Conservation (phyloP, 2,797 vertebrate species). For the Eupleurogrammus muticus region DNA sequence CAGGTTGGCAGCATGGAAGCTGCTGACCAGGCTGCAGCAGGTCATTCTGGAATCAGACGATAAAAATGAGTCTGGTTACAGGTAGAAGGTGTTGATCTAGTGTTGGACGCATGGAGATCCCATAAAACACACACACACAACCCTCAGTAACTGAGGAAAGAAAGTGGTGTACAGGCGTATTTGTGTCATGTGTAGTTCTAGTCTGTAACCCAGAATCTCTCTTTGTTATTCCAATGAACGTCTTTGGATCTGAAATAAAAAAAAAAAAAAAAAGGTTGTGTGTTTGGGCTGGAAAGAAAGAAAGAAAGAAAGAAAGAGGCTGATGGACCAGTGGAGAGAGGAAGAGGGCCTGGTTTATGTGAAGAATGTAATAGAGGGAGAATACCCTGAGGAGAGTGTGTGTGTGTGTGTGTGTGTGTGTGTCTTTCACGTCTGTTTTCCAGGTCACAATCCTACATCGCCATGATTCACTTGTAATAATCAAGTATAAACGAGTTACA, state of each 20-base stretch:
- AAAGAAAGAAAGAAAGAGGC: conserved; percentile 30
- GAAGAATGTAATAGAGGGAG: conserved; percentile 61
- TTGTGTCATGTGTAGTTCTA: conserved; percentile 68
- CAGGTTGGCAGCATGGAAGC: conserved; percentile 31
- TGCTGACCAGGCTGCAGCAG: background rate
- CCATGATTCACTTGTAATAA: conserved; percentile 27
- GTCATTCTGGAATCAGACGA: background rate
- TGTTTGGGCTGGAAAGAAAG: conserved; percentile 75
- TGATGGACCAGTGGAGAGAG: conserved; percentile 37
- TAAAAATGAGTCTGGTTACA: conserved; percentile 2
- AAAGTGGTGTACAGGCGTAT: conserved; percentile 54
- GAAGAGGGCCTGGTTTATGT: conserved; percentile 58
- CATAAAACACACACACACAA: conserved; percentile 17
- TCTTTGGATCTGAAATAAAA: conserved; percentile 56
- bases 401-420: no score
- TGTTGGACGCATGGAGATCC: conserved; percentile 17
- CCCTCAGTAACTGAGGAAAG: conserved; percentile 19
- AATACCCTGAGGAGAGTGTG: conserved; percentile 57
- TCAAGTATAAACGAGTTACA: no score
- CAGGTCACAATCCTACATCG: conserved; percentile 19
- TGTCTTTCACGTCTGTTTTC: conserved; percentile 12
- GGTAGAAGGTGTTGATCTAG: background rate
- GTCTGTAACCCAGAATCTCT: conserved; percentile 65
- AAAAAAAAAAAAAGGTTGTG: conserved; percentile 76
- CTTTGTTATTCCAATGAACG: conserved; percentile 76